Percentiles rank a stretch among this genome's conserved stretches.
phyloP scores from a whole-genome alignment of 2,113 vertebrate species.

The Symphodus melops region DNA sequence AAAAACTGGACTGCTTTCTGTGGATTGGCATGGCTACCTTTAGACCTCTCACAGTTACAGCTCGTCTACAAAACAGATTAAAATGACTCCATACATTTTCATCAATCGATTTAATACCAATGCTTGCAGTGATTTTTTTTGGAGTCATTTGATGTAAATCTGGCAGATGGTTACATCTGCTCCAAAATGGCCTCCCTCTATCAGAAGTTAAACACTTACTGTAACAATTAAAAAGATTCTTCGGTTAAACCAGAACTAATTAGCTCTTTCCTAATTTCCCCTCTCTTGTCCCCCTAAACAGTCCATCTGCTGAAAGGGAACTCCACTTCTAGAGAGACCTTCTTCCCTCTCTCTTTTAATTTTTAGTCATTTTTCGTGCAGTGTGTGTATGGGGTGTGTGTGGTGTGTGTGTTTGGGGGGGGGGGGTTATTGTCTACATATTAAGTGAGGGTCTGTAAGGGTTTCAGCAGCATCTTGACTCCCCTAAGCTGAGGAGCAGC shows the following conservation, averaged over 20 bases:
- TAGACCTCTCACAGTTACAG: no score
- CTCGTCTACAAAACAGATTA: no score
- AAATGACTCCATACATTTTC: no score
- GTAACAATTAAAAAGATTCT: slow-evolving; percentile 62
- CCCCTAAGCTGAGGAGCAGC: slow-evolving; percentile 84
- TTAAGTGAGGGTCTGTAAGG: slow-evolving; percentile 81
- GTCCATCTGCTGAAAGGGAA: slow-evolving; percentile 74
- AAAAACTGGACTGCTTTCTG: no score
- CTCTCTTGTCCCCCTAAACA: slow-evolving; percentile 52
- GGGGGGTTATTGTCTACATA: slow-evolving; percentile 80
- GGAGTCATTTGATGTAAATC: slow-evolving; percentile 43
- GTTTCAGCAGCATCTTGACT: slow-evolving; percentile 84
- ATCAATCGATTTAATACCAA: not conserved
- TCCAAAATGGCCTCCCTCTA: slow-evolving; percentile 55
- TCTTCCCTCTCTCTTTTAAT: slow-evolving; percentile 18
- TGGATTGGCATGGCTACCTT: no score
- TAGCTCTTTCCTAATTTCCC: slow-evolving; percentile 58
- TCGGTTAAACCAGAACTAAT: slow-evolving; percentile 68
- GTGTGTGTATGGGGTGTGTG: not conserved
- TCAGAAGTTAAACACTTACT: slow-evolving; percentile 57
- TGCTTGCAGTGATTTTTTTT: slow-evolving; percentile 18
- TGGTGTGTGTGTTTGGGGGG: no score
- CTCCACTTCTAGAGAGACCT: slow-evolving; percentile 61
- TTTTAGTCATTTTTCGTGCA: slow-evolving; percentile 76
- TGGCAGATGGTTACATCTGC: slow-evolving; percentile 67